Base-by-base conservation (phyloP, 2,797 vertebrate species). In the Pseudotriccus pelzelni region DNA sequence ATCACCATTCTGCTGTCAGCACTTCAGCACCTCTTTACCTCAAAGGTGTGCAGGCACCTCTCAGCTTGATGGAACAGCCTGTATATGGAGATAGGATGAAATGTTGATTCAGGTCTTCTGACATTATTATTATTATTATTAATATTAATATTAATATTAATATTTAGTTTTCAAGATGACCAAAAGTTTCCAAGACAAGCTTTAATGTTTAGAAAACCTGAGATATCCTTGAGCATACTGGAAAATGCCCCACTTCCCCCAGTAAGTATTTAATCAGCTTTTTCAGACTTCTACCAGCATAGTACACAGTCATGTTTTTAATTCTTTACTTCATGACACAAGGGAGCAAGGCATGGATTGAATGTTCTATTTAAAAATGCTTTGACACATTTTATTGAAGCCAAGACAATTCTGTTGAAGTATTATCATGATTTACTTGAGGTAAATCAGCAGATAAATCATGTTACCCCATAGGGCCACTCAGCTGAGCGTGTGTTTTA, bases 391-490 rank as follows among this genome's bases (percentile, higher is more conserved):
- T 96, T 86, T 84, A 67, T 75, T 70, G 91, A 86, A 83, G 55
- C 66, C 59, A 72, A 86, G 87, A 93, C 81, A 91, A 88, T 91
- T 84, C 87, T 81, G 62, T 62, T 94, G 91, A 90, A 94, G 66
- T 73, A 91, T 92, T 93, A 92, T 78, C 63, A 92, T 88, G 76
- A 91, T 91, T 96, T 94, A 96, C 79, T 89, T 43, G 89, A 93
- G 77, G 79, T 91, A 95, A 94, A 96, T 79, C 85, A 84, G 92
- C 66, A 88, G 81, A 95, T 93, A 93, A 93, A 84, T 96, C 85
- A 34, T 63, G 55, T 90, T 87, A 74, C 73, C 85, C 87, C 91
- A 86, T 14, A 94, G 93, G 84, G 82, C 82, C 63, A 43, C 80
- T 86, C 92, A 86, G 73, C 79, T 86, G 74, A 87, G 77, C 4